Evolutionary conservation across 2,888 invertebrate species (phyloP), one percentile per base, ranked within the genome.

Genomic region (Tetrapedia diversipes): DNA sequence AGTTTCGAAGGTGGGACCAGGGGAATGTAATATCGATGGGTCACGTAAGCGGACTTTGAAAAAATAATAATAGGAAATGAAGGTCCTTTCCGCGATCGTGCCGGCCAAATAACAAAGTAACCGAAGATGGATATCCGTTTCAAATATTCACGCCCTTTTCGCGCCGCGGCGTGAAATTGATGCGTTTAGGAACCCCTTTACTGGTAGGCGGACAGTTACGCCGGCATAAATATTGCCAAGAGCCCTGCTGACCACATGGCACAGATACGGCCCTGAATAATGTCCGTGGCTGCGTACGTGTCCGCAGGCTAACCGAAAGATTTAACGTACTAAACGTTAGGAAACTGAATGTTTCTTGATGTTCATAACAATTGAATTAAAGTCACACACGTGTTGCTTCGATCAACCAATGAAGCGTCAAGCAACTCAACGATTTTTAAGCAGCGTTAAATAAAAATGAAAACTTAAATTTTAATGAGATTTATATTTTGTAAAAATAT

Each of bases 61-160:
- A 63, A 47, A 61, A 65, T 73, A 73, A 72, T 53, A 65, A 75
- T 41, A 66, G 66, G 63, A 77, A 72, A 78, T 11, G 65, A 45
- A 51, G 60, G 71, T 49, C 61, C 71, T 83, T 82, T 79, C 77
- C 80, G 69, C 78, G 65, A 81, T 75, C 76, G 85, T 59, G 45
- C 70, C 83, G 83, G 83, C 85, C 84, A 88, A 88, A 89, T 88
- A 88, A 87, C 84, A 85, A 83, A 83, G 87, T 86, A 86, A 86
- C 85, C 88, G 88, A 91, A 90, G 91, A 91, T 91, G 89, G 91
- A 91, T 91, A 91, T 91, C 91, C 89, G 90, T 91, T 91, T 91
- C 91, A 91, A 91, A 90, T 91, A 89, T 90, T 90, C 88, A 91
- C 91, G 91, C 91, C 91, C 91, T 91, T 90, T 88, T 90, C 87